Conservation (phyloP, 2,113 vertebrate genomes). For the Pygoscelis adeliae region DNA sequence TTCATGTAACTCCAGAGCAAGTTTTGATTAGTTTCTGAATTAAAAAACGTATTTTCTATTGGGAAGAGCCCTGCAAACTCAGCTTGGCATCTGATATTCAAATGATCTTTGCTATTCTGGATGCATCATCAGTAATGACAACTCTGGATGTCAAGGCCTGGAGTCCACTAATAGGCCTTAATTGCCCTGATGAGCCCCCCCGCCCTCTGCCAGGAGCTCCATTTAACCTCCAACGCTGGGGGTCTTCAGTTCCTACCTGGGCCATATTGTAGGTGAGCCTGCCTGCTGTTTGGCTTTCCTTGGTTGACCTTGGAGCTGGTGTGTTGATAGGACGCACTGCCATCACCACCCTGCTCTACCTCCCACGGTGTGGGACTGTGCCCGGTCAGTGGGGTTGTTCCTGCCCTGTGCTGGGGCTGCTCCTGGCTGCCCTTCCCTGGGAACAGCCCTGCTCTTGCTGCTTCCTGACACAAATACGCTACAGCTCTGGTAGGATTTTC, state of each 20-base stretch:
- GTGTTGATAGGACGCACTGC: neutral
- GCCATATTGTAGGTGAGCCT: neutral
- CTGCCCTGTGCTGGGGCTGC: neutral
- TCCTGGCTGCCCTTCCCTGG: neutral
- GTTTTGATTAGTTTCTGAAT: conserved; percentile 12
- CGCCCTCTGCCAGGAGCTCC: neutral
- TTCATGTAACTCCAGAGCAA: conserved; percentile 1
- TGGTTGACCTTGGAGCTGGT: neutral
- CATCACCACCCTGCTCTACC: neutral
- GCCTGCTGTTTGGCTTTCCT: neutral
- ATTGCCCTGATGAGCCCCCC: neutral
- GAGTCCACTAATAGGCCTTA: neutral
- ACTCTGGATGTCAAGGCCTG: neutral
- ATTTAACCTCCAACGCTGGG: fast-evolving
- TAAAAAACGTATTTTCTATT: neutral
- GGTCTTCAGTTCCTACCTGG: fast-evolving
- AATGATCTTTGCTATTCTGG: neutral
- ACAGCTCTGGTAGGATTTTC: neutral
- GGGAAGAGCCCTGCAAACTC: neutral
- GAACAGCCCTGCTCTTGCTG: neutral
- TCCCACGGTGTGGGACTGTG: fast-evolving
- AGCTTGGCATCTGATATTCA: neutral
- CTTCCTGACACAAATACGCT: neutral
- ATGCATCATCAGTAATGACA: neutral
- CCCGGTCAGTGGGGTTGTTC: neutral